phyloP scores from a whole-genome alignment of 2,113 vertebrate genomes.

The Zosterops hypoxanthus region DNA sequence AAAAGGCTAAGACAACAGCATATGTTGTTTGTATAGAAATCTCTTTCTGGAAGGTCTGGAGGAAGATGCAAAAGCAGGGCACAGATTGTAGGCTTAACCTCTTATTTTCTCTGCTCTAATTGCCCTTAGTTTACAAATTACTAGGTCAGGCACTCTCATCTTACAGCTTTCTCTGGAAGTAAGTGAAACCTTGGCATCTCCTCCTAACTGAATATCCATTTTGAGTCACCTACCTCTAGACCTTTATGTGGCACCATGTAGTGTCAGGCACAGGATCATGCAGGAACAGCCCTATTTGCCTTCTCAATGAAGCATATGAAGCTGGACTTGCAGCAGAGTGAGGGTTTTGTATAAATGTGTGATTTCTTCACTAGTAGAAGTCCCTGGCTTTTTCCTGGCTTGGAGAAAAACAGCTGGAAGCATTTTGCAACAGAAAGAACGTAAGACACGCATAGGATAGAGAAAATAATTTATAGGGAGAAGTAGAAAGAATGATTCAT shows the following conservation, averaged over 20 bases:
- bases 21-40: slow-evolving; percentile 44
- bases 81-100: not conserved
- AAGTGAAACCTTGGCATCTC: not conserved
- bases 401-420: not conserved
- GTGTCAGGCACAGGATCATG: not conserved
- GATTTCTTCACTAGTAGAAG: not conserved
- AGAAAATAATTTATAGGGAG: not conserved
- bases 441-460: not conserved
- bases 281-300: not conserved
- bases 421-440: not conserved
- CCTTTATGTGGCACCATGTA: not conserved
- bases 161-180: not conserved
- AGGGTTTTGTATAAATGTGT: not conserved
- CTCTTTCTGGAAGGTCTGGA: not conserved
- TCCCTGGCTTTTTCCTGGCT: not conserved
- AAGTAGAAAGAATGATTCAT: slow-evolving; percentile 15
- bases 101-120: not conserved
- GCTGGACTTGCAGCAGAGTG: not conserved
- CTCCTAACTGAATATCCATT: not conserved
- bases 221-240: not conserved
- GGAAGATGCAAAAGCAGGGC: not conserved
- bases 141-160: not conserved
- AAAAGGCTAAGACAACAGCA: slow-evolving; percentile 34
- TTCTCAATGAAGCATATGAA: not conserved
- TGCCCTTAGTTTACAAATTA: not conserved